Evolutionary conservation across 2,888 invertebrate species (phyloP).

Genomic region (Campoplex nolae): DNA sequence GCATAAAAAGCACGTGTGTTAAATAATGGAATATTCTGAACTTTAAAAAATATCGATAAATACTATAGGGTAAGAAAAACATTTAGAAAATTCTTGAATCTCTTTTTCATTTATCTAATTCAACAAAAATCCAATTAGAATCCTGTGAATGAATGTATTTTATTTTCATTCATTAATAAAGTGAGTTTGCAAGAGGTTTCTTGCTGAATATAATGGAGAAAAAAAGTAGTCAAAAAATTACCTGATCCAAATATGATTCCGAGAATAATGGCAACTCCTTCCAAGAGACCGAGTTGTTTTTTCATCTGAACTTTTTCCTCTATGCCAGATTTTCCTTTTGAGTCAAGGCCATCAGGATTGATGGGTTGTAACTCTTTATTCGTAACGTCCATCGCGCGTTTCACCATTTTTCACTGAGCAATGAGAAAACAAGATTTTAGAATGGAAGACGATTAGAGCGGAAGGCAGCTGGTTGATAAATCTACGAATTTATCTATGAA

Average conservation of each 20-base stretch:
- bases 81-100: no score
- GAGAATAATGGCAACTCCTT: conserved; percentile 97
- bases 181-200: background rate
- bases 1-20: conserved; percentile 77
- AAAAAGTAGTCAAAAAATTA: conserved; percentile 72
- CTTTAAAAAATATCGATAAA: background rate
- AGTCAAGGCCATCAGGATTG: conserved; percentile 29
- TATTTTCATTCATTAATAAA: background rate
- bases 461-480: background rate
- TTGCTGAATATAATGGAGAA: no score
- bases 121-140: no score
- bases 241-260: conserved; percentile 98
- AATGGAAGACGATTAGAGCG: no score
- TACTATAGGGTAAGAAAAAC: no score
- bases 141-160: no score
- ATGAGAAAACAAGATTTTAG: background rate
- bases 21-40: background rate
- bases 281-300: conserved; percentile 94
- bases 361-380: conserved; percentile 56
- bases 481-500: background rate
- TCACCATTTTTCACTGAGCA: conserved; percentile 55
- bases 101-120: no score
- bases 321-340: conserved; percentile 5
- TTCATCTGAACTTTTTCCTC: conserved; percentile 91
- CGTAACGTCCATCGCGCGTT: conserved; percentile 48